Base-by-base conservation (phyloP, 2,888 invertebrate genomes). In the Orthosia incerta region DNA sequence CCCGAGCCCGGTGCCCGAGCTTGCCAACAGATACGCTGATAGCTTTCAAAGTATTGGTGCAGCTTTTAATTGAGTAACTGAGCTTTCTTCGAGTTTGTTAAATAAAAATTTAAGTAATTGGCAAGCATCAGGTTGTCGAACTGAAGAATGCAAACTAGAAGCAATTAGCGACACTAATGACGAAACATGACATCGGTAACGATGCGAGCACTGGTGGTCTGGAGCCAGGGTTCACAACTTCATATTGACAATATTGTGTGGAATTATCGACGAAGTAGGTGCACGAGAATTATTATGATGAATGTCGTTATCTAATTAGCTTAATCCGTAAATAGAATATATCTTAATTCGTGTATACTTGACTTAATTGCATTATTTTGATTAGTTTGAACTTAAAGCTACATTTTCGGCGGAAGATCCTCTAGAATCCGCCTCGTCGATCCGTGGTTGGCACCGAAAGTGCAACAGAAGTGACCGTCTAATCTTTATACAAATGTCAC, bases 401-500 rank as follows among this genome's bases (percentile, higher is more conserved):
- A 16, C 39, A 53, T 31, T 31, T 18, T 31, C 5, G 12, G 15
- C 15, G 15, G 68, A 45, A n/a, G 39, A 46, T 64, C 46, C n/a
- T 62, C n/a, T n/a, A n/a, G 3, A 9, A 46, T 45, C 0, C 31
- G 20, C 18, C 26, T 13, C 2, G 66, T 31, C 12, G 5, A 45
- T 20, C 23, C 20, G 18, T 48, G 4, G 7, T 11, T 31, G 39
- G 15, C 11, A n/a, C n/a, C 16, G 9, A 39, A 46, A 48, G 31
- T 63, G 13, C 46, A 7, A 55, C 23, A 11, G n/a, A 23, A 57
- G 20, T 46, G 61, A 45, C 56, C 23, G 50, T 69, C 51, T 76
- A 26, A 20, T 57, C 23, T 76, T 20, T 63, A 68, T 39, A 60
- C n/a, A 79, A 73, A 79, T 64, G 76, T 79, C 76, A 79, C 45